These are phyloP conservation scores for Octopus sinensis DNA, from an alignment of 1,140 invertebrate genomes.

Conservation along the genomic window DNA sequence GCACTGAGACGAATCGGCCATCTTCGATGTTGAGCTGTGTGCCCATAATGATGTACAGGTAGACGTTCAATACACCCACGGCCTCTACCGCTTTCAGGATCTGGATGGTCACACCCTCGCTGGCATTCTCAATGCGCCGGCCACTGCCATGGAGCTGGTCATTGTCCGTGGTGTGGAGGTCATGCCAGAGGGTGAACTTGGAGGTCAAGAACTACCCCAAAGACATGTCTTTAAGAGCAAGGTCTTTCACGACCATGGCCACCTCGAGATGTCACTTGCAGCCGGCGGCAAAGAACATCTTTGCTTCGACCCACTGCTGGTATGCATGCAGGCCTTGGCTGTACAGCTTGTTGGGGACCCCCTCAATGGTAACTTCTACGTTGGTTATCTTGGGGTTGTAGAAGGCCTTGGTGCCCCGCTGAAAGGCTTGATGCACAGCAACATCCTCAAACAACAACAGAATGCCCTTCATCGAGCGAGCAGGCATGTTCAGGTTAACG, in stretches of 20 bases:
- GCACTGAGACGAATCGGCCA: slow-evolving; percentile 1
- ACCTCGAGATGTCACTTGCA: not conserved
- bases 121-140: slow-evolving; percentile 21
- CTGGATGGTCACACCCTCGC: slow-evolving; percentile 17
- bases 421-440: slow-evolving; percentile 7
- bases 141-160: slow-evolving; percentile 22
- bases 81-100: slow-evolving; percentile 10
- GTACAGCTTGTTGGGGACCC: slow-evolving; percentile 29
- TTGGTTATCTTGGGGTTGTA: slow-evolving; percentile 27
- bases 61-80: slow-evolving; percentile 10
- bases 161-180: slow-evolving; percentile 28
- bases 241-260: not conserved
- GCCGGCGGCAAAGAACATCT: slow-evolving; percentile 1
- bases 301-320: slow-evolving; percentile 26
- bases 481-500: slow-evolving; percentile 30
- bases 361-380: slow-evolving; percentile 26
- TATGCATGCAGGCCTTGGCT: slow-evolving; percentile 25
- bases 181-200: slow-evolving; percentile 28
- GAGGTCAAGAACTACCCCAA: slow-evolving; percentile 13
- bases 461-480: slow-evolving; percentile 27
- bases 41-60: slow-evolving; percentile 10
- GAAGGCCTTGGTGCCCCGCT: not conserved
- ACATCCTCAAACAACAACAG: slow-evolving; percentile 29
- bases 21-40: slow-evolving; percentile 16
- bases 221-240: not conserved